Conservation (phyloP, 2,888 invertebrate genomes). For the Nycteola revayana region DNA sequence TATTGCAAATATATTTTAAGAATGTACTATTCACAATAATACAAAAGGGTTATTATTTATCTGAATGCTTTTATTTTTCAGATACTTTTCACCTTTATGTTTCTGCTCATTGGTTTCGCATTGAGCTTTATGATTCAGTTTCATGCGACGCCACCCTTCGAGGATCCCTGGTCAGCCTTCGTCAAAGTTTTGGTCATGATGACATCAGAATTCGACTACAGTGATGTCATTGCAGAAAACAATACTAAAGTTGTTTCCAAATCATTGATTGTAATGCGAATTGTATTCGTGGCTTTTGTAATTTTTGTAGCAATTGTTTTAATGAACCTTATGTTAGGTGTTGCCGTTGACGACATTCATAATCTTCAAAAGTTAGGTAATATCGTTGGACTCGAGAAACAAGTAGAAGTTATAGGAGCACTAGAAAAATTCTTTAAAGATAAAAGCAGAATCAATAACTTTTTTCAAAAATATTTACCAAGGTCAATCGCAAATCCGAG, state of each 20-base stretch:
- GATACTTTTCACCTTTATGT: too few relatives aligned
- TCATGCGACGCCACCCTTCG: background rate
- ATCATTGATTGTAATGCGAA: background rate
- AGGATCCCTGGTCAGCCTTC: background rate
- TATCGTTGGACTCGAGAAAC: background rate
- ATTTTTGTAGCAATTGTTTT: background rate
- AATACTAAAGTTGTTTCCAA: background rate
- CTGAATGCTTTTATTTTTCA: too few relatives aligned
- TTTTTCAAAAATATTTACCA: too few relatives aligned
- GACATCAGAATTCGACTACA: constrained; percentile 3
- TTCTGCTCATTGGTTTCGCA: too few relatives aligned
- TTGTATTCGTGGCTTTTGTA: constrained; percentile 1
- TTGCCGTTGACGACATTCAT: constrained; percentile 2
- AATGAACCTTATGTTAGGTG: constrained; percentile 2
- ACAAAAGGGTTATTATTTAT: too few relatives aligned
- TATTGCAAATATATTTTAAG: too few relatives aligned
- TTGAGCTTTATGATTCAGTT: constrained; percentile 3
- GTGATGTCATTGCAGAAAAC: background rate
- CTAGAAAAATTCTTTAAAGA: too few relatives aligned
- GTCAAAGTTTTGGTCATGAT: constrained; percentile 3
- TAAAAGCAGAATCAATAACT: too few relatives aligned
- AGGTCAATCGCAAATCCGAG: too few relatives aligned
- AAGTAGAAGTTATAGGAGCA: constrained; percentile 2
- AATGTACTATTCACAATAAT: too few relatives aligned
- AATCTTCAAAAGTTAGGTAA: background rate